Evolutionary conservation across 92 coral and sea anemone genomes (phyloP), one percentile per base, ranked within the genome.

Genomic region (Scolanthus callimorphus): DNA sequence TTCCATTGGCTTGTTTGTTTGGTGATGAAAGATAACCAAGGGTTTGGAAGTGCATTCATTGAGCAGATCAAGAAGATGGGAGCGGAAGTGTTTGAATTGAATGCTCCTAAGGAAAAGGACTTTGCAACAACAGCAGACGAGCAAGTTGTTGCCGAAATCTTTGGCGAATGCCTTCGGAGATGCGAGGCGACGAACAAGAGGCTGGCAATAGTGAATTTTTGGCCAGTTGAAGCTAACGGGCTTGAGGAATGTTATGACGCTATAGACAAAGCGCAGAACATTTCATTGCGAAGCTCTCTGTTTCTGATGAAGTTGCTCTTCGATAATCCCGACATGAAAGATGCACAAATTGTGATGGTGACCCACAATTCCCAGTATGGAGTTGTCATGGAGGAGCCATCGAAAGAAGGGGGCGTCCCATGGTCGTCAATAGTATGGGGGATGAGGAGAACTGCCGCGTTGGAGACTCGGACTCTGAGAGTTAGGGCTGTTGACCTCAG

Each of bases 361-460:
- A 50, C 82, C 2, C 49, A 56, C 8, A 29, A 41, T 11, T 51
- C 89, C 9, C 82, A 67, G 71, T 11, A 70, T 0, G 39, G 80
- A 8, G 29, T 31, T 2, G 31, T 48, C 29, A 39, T 4, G 13
- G 17, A 22, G 13, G 12, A 11, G 23, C 28, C 55, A 26, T 19
- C 11, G 13, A 50, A 55, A 27, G 43, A 23, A 15, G 53, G 15
- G 0, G 22, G 58, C 21, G 25, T 84, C 19, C 90, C 90, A 0
- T 84, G 81, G 81, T 60, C 67, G 6, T 25, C 82, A 13, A 72
- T 74, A 3, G 56, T 79, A 25, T 74, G 84, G 84, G 91, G 91
- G 11, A 61, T 84, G 3, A 61, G 74, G 28, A 56, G 91, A 68
- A 79, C 91, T 0, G 78, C 84, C 25, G 63, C 75, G 11, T 78